Percentiles rank a stretch among this genome's conserved stretches.
Evolutionary conservation across 2,888 invertebrate genomes (phyloP).

Genomic region (Eupithecia centaureata): DNA sequence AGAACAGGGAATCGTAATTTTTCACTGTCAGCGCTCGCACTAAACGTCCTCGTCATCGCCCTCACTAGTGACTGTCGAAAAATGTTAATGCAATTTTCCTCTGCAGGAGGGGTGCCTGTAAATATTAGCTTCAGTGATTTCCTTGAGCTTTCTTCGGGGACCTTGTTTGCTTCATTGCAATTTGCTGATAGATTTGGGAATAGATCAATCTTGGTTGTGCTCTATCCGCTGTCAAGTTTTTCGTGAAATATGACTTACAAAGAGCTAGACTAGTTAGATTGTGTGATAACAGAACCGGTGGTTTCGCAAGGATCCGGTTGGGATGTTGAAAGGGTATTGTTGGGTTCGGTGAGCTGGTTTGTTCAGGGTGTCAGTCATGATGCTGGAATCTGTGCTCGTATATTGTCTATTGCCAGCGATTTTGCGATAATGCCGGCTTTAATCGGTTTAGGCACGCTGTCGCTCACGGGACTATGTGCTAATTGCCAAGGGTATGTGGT

Average conservation of each 20-base stretch:
- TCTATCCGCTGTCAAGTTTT: constrained; percentile 54
- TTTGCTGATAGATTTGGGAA: constrained; percentile 49
- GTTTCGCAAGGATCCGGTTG: constrained; percentile 57
- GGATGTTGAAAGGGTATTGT: constrained; percentile 56
- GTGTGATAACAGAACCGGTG: constrained; percentile 37
- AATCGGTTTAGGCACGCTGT: constrained; percentile 79
- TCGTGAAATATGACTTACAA: constrained; percentile 57
- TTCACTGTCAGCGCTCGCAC: constrained; percentile 78
- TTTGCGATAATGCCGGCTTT: constrained; percentile 71
- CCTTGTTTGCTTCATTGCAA: constrained; percentile 57
- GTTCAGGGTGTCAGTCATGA: constrained; percentile 66
- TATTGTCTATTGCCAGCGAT: constrained; percentile 65
- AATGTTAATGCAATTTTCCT: constrained; percentile 76
- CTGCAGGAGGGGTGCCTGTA: constrained; percentile 59
- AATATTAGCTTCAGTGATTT: constrained; percentile 59
- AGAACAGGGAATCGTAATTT: constrained; percentile 73
- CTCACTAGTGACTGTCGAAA: constrained; percentile 78
- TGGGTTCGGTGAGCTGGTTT: constrained; percentile 62
- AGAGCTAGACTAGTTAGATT: constrained; percentile 53
- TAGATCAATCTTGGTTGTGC: constrained; percentile 47
- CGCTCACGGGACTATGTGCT: constrained; percentile 75
- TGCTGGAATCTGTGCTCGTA: constrained; percentile 67
- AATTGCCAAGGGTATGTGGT: constrained; percentile 74
- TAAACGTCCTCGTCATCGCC: constrained; percentile 77
- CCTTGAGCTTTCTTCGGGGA: constrained; percentile 50